A percentile compares a stretch with the other conserved stretches of the same genome.
phyloP scores from a whole-genome alignment of 2,888 invertebrate species.

The Chrysolina haemoptera region DNA sequence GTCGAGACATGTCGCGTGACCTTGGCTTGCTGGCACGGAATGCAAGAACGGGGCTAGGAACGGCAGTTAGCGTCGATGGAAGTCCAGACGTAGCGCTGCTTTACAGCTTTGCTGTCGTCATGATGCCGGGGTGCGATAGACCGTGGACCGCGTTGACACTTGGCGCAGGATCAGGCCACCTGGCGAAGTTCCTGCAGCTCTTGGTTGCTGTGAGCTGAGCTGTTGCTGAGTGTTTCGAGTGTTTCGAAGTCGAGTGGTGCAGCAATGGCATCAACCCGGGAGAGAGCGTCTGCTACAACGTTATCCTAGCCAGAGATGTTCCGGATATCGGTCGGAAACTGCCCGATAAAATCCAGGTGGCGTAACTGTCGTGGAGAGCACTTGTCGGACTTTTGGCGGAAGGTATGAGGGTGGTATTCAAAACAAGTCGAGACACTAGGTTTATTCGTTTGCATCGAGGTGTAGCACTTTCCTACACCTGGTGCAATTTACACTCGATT shows the following conservation, averaged over 20 bases:
- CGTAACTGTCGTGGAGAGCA: neutral
- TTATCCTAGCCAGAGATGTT: neutral
- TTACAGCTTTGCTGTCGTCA: neutral
- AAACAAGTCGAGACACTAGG: too few species aligned
- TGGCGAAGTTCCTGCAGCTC: neutral
- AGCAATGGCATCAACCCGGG: too few species aligned
- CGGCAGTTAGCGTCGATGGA: neutral
- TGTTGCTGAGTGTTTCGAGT: neutral
- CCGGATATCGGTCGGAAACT: neutral
- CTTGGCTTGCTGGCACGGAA: too few species aligned
- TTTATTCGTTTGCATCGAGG: too few species aligned
- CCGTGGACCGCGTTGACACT: neutral
- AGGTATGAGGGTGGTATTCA: too few species aligned
- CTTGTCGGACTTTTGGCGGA: neutral
- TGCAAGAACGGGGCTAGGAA: neutral
- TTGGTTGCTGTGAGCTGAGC: too few species aligned
- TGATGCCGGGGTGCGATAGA: neutral
- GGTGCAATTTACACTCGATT: too few species aligned
- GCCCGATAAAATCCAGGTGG: neutral
- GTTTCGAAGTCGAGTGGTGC: neutral
- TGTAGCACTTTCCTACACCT: too few species aligned
- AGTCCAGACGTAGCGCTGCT: neutral
- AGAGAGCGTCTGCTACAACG: slow-evolving; percentile 48
- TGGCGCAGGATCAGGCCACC: neutral
- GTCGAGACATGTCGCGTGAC: neutral